A percentile compares a stretch with the other conserved stretches of the same genome.
These are phyloP conservation scores for Cynopterus sphinx DNA, from an alignment of 2,797 vertebrate species.

Conservation along the genomic window DNA sequence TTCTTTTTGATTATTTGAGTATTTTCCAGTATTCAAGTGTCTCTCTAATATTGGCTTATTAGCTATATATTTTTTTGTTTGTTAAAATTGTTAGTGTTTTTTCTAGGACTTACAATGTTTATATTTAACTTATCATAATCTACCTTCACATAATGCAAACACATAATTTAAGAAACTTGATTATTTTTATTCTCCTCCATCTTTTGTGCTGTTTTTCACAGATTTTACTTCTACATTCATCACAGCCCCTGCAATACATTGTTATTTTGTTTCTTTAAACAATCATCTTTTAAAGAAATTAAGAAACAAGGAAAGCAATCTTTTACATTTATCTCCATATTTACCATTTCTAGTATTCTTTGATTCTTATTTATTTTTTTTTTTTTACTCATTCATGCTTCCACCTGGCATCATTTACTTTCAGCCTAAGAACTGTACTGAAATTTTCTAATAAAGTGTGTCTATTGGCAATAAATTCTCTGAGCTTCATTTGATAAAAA, in stretches of 20 bases:
- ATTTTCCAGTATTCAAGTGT: background rate
- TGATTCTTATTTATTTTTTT: background rate
- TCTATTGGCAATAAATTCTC: background rate
- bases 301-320: background rate
- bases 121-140: background rate
- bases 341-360: background rate
- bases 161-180: background rate
- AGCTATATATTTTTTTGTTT: background rate
- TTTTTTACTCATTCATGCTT: background rate
- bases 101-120: background rate
- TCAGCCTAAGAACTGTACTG: background rate
- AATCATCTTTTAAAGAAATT: background rate
- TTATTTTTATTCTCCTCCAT: background rate
- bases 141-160: constrained; percentile 13
- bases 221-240: background rate
- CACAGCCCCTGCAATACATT: background rate
- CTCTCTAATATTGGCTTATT: background rate
- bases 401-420: background rate
- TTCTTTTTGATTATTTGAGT: background rate
- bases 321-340: background rate
- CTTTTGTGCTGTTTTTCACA: background rate
- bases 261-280: background rate
- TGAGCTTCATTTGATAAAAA: background rate
- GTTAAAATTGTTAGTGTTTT: background rate
- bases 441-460: background rate